These are phyloP conservation scores for Brotogeris chrysoptera DNA, from an alignment of 2,797 vertebrate species.

Conservation along the genomic window DNA sequence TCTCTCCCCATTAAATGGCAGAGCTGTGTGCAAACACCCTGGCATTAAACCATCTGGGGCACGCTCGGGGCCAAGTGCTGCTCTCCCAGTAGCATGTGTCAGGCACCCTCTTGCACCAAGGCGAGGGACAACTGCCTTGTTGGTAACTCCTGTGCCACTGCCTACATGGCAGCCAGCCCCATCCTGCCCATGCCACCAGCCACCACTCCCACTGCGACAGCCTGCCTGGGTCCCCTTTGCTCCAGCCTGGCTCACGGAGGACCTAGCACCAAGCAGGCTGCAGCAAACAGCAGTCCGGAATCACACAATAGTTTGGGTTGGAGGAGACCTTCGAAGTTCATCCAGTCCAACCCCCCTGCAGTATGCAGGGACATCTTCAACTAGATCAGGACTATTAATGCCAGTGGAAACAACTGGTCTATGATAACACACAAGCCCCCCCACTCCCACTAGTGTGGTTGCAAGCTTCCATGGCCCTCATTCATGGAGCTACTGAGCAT, in stretches of 20 bases:
- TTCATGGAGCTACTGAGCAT: neutral
- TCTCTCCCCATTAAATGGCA: conserved; percentile 62
- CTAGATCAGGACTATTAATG: neutral
- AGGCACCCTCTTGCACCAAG: neutral
- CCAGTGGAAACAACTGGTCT: neutral
- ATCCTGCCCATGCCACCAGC: neutral
- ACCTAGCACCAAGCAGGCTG: fast-evolving
- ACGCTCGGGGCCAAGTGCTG: conserved; percentile 18
- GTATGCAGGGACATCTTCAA: neutral
- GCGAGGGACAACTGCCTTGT: fast-evolving
- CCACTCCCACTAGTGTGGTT: neutral
- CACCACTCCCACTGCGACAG: neutral
- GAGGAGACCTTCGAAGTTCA: neutral
- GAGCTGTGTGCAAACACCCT: conserved; percentile 61
- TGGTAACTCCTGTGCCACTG: fast-evolving
- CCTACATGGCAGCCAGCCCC: neutral
- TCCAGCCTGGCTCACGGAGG: neutral
- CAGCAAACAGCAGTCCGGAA: neutral
- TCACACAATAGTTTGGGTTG: neutral
- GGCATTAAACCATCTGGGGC: conserved; percentile 60
- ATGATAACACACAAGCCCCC: neutral
- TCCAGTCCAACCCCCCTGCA: neutral
- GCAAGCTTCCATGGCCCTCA: neutral
- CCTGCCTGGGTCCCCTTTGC: neutral
- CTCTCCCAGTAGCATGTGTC: conserved; percentile 33